These are phyloP conservation scores for Caenorhabditis brenneri DNA, from an alignment of 1,140 invertebrate genomes.

Conservation along the genomic window DNA sequence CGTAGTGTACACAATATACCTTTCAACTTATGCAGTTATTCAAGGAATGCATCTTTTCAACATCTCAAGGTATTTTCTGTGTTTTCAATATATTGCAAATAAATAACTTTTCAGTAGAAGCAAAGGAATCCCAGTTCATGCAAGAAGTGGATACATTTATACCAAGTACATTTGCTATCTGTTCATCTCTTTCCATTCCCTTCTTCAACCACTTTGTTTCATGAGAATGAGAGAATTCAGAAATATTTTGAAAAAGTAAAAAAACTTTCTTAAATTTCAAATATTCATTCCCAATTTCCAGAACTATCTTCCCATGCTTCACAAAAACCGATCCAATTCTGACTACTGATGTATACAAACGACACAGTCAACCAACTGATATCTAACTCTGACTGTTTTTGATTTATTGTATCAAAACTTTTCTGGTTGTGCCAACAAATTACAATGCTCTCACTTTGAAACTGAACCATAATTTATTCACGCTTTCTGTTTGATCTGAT, in stretches of 20 bases:
- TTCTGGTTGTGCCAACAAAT: constrained; percentile 22
- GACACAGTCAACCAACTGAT: constrained; percentile 22
- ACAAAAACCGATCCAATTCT: constrained; percentile 9
- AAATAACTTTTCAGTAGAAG: background rate
- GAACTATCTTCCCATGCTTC: background rate
- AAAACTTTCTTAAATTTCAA: background rate
- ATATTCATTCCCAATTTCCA: no score
- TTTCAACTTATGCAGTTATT: no score
- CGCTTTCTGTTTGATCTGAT: background rate
- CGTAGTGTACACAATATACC: no score
- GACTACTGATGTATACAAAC: constrained; percentile 8
- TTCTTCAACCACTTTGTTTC: constrained; percentile 58
- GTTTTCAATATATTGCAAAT: no score
- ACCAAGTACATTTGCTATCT: constrained; percentile 51
- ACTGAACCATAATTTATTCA: background rate
- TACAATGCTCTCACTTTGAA: background rate
- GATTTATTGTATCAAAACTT: background rate
- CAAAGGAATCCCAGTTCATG: constrained; percentile 29
- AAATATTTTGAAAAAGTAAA: constrained; percentile 51
- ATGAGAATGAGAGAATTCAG: constrained; percentile 55
- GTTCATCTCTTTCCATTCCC: constrained; percentile 52
- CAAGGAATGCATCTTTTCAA: no score
- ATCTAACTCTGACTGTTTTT: background rate
- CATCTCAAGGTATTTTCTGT: no score
- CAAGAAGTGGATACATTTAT: constrained; percentile 36